These are phyloP conservation scores for Hyles vespertilio DNA, from an alignment of 1,140 invertebrate species.

Conservation along the genomic window DNA sequence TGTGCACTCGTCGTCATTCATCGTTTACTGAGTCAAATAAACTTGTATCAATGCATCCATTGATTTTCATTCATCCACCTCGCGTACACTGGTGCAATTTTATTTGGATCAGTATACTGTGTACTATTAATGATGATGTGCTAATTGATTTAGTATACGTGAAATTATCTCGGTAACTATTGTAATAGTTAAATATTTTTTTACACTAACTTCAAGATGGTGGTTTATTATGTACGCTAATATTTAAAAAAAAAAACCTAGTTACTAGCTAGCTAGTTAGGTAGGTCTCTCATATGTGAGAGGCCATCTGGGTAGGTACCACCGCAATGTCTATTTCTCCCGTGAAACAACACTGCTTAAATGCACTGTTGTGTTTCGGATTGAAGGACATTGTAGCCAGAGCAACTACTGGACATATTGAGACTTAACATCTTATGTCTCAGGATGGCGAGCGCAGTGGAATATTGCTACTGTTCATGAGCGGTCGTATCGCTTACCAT, in stretches of 20 bases:
- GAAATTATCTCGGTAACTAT: slow-evolving; percentile 11
- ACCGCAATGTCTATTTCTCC: too few relatives aligned
- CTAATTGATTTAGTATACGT: slow-evolving; percentile 12
- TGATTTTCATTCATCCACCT: background rate
- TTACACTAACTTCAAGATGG: background rate
- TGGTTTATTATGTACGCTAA: background rate
- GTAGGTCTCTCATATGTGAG: too few relatives aligned
- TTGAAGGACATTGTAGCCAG: too few relatives aligned
- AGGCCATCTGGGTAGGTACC: too few relatives aligned
- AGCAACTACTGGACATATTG: too few relatives aligned
- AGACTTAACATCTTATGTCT: too few relatives aligned
- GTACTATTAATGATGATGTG: slow-evolving; percentile 3
- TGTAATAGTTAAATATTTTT: slow-evolving; percentile 4
- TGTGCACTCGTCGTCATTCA: background rate
- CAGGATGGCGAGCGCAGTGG: too few relatives aligned
- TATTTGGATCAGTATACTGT: slow-evolving; percentile 12
- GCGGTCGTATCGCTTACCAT: too few relatives aligned
- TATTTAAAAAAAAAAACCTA: slow-evolving; percentile 1
- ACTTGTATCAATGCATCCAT: slow-evolving; percentile 8
- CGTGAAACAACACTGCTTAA: too few relatives aligned
- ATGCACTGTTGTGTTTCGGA: too few relatives aligned
- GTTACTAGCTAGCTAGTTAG: background rate
- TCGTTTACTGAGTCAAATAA: slow-evolving; percentile 3
- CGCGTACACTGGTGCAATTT: slow-evolving; percentile 5
- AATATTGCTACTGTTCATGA: too few relatives aligned